Conservation (phyloP, 2,888 invertebrate species). For the Spodoptera exigua region DNA sequence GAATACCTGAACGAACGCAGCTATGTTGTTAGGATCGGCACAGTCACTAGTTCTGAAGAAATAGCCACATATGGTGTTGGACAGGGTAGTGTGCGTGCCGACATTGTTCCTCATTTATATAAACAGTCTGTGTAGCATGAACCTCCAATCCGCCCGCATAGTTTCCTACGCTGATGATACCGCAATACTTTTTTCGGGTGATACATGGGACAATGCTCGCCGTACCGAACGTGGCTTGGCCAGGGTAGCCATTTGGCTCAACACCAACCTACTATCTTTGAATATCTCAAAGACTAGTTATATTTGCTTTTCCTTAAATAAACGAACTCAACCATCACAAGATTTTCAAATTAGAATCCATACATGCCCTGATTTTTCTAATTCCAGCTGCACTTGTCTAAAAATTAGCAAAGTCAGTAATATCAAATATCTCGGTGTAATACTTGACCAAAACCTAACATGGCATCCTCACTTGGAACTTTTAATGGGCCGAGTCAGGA, state of each 20-base stretch:
- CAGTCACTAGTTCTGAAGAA: not conserved
- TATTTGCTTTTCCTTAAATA: not conserved
- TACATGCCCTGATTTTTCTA: not conserved
- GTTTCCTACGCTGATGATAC: slow-evolving; percentile 28
- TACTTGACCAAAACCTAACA: not conserved
- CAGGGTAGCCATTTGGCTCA: not conserved
- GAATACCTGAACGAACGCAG: not conserved
- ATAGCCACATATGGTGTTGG: not conserved
- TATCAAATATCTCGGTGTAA: not conserved
- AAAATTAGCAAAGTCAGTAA: not conserved
- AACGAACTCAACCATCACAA: not conserved
- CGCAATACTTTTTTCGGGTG: slow-evolving; percentile 7
- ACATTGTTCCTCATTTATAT: slow-evolving; percentile 20
- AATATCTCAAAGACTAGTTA: slow-evolving; percentile 1
- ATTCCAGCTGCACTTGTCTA: not conserved
- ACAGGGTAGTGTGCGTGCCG: slow-evolving; percentile 11
- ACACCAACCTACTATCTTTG: not conserved
- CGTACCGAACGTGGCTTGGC: not conserved
- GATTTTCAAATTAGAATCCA: not conserved
- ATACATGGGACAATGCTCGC: slow-evolving; percentile 6
- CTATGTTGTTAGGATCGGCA: slow-evolving; percentile 1
- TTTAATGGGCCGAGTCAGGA: not conserved
- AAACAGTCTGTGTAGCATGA: slow-evolving; percentile 13
- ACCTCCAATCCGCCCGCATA: too few species aligned
- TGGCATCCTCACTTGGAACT: slow-evolving; percentile 6